A percentile compares a stretch with the other conserved stretches of the same genome.
phyloP scores from a whole-genome alignment of 2,113 vertebrate genomes.

The Lasiurus cinereus region DNA sequence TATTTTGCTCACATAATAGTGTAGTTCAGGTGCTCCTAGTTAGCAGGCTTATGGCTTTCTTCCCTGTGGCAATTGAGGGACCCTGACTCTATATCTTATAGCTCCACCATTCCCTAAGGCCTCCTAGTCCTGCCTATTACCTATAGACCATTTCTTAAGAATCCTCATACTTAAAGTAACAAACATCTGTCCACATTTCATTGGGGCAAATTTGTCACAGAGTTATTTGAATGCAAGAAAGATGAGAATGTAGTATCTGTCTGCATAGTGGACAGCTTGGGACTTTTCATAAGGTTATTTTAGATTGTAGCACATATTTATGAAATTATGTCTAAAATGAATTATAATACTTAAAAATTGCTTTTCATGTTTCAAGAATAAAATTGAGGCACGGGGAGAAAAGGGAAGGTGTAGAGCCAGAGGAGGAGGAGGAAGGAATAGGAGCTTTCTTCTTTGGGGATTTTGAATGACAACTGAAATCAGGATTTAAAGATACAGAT shows the following conservation, averaged over 20 bases:
- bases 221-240: slow-evolving; percentile 41
- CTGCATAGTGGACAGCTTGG: not conserved
- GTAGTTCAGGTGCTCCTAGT: slow-evolving; percentile 28
- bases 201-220: slow-evolving; percentile 55
- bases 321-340: slow-evolving; percentile 66
- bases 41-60: slow-evolving; percentile 57
- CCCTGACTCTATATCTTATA: not conserved
- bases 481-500: slow-evolving; percentile 44
- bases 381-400: not conserved
- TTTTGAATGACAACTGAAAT: slow-evolving; percentile 53
- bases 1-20: slow-evolving; percentile 58
- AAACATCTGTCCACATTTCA: slow-evolving; percentile 41
- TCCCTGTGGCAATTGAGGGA: slow-evolving; percentile 2
- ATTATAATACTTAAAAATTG: slow-evolving; percentile 61
- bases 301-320: slow-evolving; percentile 45
- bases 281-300: slow-evolving; percentile 52
- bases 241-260: not conserved
- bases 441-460: not conserved
- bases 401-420: not conserved
- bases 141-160: slow-evolving; percentile 49
- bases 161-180: slow-evolving; percentile 8
- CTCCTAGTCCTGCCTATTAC: slow-evolving; percentile 14
- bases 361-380: slow-evolving; percentile 51
- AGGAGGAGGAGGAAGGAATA: not conserved
- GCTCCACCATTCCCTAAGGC: not conserved